Evolutionary conservation across 2,888 invertebrate species (phyloP).

Genomic region (Operophtera brumata): DNA sequence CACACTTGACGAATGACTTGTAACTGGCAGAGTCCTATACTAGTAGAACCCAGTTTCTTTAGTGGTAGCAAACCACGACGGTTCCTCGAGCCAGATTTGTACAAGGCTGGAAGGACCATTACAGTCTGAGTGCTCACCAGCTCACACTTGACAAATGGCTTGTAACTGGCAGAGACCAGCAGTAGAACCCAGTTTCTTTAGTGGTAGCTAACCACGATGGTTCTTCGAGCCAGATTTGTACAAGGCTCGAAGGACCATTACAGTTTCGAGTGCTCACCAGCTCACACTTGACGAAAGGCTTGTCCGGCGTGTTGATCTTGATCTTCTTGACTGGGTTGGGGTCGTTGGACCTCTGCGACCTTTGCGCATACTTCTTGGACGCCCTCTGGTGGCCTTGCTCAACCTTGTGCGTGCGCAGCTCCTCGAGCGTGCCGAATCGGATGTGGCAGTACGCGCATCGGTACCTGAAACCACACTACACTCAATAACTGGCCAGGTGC

Average conservation of each 20-base stretch:
- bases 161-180: too few species aligned
- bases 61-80: not conserved
- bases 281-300: conserved; percentile 22
- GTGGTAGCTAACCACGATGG: not conserved
- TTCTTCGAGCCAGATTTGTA: too few species aligned
- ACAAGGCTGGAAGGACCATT: too few species aligned
- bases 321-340: conserved; percentile 21
- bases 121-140: conserved; percentile 11
- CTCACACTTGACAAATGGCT: conserved; percentile 19
- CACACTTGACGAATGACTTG: conserved; percentile 16
- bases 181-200: too few species aligned
- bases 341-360: conserved; percentile 12
- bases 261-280: conserved; percentile 9
- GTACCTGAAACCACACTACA: conserved; percentile 2
- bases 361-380: conserved; percentile 20
- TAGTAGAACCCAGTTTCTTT: too few species aligned
- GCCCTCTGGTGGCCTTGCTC: conserved; percentile 20
- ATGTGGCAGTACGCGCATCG: conserved; percentile 23
- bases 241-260: too few species aligned
- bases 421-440: conserved; percentile 16
- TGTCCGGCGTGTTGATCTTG: conserved; percentile 19
- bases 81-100: too few species aligned
- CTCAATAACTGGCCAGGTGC: too few species aligned
- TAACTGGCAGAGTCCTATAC: too few species aligned
- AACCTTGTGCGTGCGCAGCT: conserved; percentile 19